Evolutionary conservation across 2,797 vertebrate species (phyloP).

Genomic region (Spea hammondii): DNA sequence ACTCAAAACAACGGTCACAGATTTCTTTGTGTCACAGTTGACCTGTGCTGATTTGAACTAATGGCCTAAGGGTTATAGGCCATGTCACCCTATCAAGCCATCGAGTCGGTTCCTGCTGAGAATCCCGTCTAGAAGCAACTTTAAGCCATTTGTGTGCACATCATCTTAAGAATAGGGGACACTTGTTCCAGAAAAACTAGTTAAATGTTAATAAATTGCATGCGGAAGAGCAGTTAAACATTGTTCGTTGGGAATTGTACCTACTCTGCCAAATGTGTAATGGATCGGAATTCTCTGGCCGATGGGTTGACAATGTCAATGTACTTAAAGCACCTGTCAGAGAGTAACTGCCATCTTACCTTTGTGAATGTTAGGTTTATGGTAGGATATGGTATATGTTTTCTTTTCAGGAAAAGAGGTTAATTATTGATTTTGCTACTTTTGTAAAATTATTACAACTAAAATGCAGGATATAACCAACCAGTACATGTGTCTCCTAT

Average conservation of each 20-base stretch:
- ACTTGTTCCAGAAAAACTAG: slow-evolving; percentile 7
- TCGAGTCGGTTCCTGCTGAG: slow-evolving; percentile 39
- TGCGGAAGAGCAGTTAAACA: slow-evolving; percentile 9
- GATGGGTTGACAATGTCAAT: neutral
- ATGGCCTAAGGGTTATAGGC: slow-evolving; percentile 21
- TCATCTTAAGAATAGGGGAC: slow-evolving; percentile 23
- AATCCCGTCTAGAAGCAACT: slow-evolving; percentile 39
- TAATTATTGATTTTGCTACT: too few species aligned
- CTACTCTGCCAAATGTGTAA: neutral
- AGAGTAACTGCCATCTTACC: neutral
- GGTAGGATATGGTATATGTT: neutral
- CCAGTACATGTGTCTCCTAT: too few species aligned
- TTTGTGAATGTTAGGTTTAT: neutral
- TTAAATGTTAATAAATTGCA: slow-evolving; percentile 34
- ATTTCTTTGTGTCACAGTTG: slow-evolving; percentile 33
- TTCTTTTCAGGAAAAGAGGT: too few species aligned
- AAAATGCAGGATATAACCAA: too few species aligned
- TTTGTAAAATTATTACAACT: too few species aligned
- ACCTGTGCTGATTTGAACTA: slow-evolving; percentile 38
- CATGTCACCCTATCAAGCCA: slow-evolving; percentile 9
- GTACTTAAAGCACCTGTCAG: neutral
- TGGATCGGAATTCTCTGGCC: neutral
- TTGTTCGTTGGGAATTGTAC: slow-evolving; percentile 17
- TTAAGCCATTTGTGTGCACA: slow-evolving; percentile 38
- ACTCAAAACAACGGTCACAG: slow-evolving; percentile 9